phyloP scores from a whole-genome alignment of 2,113 vertebrate genomes.

The Mormyrus iriodes region DNA sequence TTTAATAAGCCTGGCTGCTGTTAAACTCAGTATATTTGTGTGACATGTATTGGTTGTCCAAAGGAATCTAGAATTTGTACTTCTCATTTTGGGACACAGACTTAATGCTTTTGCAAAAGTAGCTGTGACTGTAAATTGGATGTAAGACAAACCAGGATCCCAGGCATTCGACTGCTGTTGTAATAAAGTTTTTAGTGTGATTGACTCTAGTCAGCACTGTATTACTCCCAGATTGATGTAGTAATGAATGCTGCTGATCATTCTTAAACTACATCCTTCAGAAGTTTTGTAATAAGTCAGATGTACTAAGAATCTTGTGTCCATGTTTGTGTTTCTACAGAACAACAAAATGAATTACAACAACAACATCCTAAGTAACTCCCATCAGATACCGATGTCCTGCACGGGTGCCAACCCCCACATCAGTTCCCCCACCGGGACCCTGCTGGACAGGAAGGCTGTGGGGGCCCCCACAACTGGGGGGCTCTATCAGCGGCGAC shows the following conservation, averaged over 20 bases:
- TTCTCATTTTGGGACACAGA: neutral
- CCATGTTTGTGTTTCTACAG: conserved; percentile 48
- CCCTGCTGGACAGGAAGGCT: conserved; percentile 98
- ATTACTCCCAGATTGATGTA: neutral
- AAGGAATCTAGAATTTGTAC: neutral
- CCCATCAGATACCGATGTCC: conserved; percentile 59
- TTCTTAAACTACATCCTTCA: neutral
- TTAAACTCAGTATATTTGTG: neutral
- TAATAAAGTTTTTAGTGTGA: neutral
- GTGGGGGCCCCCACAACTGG: conserved; percentile 85
- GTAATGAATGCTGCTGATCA: neutral
- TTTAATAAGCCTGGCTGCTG: neutral
- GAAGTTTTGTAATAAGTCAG: neutral
- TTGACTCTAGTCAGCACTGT: neutral
- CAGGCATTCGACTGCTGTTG: neutral
- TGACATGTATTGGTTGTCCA: neutral
- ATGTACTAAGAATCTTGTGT: neutral
- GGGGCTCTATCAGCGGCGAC: conserved; percentile 81
- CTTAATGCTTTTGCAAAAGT: neutral
- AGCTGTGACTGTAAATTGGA: too few species aligned
- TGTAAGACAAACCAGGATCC: neutral
- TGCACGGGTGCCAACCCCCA: conserved; percentile 65
- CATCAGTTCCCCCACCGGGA: conserved; percentile 68
- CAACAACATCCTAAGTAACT: conserved; percentile 61
- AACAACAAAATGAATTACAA: conserved; percentile 89